These are phyloP conservation scores for Drosophila sordidula DNA, from an alignment of 2,888 invertebrate species.

Conservation along the genomic window DNA sequence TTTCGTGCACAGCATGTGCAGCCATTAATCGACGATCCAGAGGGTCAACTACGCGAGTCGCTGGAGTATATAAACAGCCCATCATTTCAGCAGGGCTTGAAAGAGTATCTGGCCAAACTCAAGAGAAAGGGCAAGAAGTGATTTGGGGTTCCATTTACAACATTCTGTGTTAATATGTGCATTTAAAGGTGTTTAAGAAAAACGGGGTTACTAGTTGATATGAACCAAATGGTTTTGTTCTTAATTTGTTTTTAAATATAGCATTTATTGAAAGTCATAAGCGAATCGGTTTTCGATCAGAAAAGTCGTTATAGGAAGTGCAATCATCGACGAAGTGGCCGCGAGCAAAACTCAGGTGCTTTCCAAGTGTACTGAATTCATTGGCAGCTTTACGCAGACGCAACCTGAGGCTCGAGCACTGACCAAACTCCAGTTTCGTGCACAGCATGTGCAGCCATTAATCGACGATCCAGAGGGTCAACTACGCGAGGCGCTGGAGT, in stretches of 20 bases:
- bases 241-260: constrained; percentile 1
- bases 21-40: constrained; percentile 87
- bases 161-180: constrained; percentile 43
- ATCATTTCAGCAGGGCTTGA: constrained; percentile 87
- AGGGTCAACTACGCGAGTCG: constrained; percentile 89
- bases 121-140: constrained; percentile 32
- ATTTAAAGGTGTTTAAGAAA: constrained; percentile 18
- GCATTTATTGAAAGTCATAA: background rate
- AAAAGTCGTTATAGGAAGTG: background rate
- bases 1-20: constrained; percentile 86
- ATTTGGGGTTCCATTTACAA: constrained; percentile 13
- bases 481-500: constrained; percentile 87
- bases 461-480: constrained; percentile 88
- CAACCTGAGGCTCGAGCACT: constrained; percentile 87
- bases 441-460: constrained; percentile 86
- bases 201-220: background rate
- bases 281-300: background rate
- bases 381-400: constrained; percentile 88
- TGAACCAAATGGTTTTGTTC: constrained; percentile 4
- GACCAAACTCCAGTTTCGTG: constrained; percentile 87
- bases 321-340: constrained; percentile 91
- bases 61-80: constrained; percentile 87
- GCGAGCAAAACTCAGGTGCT: constrained; percentile 89
- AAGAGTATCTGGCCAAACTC: constrained; percentile 24
- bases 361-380: constrained; percentile 88